Evolutionary conservation across 2,888 invertebrate genomes (phyloP).

Genomic region (Acleris cristana): DNA sequence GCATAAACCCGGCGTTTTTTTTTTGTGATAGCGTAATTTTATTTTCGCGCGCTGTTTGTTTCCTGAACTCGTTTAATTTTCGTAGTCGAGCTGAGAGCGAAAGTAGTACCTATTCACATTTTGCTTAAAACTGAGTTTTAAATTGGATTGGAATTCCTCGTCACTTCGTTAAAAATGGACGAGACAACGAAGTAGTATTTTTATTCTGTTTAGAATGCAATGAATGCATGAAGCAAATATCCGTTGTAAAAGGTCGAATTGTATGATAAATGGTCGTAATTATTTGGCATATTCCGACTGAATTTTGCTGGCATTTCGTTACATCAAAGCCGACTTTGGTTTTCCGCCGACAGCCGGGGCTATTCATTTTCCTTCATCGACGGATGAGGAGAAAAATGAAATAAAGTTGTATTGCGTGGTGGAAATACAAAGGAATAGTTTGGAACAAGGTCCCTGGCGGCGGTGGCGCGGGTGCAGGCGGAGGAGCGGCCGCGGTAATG

Average conservation of each 20-base stretch:
- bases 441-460: constrained; percentile 61
- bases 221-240: too few relatives aligned
- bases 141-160: background rate
- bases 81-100: background rate
- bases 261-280: too few relatives aligned
- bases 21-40: constrained; percentile 1
- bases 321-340: constrained; percentile 10
- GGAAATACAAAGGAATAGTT: constrained; percentile 69
- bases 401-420: constrained; percentile 56
- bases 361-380: constrained; percentile 54
- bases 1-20: background rate
- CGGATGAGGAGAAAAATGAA: constrained; percentile 58
- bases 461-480: constrained; percentile 39
- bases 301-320: background rate
- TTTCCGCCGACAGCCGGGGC: constrained; percentile 40
- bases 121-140: background rate
- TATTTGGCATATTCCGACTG: background rate
- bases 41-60: constrained; percentile 1
- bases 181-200: background rate
- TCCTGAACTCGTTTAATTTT: background rate
- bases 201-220: too few relatives aligned
- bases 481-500: constrained; percentile 30
- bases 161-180: background rate
- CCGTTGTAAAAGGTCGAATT: too few relatives aligned
- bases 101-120: background rate